Evolutionary conservation across 1,140 invertebrate species (phyloP), one percentile per base, ranked within the genome.

Genomic region (Heliconius himera): DNA sequence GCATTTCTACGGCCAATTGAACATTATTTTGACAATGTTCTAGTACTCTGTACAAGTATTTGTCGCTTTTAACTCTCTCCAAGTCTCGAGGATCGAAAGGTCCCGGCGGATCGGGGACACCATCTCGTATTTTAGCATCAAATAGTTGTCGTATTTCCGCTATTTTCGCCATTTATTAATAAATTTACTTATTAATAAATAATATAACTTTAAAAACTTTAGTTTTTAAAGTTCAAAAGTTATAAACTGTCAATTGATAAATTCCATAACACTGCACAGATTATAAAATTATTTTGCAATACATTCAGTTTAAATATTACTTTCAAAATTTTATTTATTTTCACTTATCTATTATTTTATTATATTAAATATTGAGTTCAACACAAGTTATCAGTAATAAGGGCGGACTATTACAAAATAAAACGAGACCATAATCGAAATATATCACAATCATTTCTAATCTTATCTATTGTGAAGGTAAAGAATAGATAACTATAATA

Each of bases 11-110:
- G 0, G 86, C 85, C 20, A 72, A 51, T 26, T 86, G 85, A 0
- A 87, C 82, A 60, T 87, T 86, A 54, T 88, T 87, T 13, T 85
- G 82, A 18, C 78, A 83, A 70, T 90, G 89, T 83, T 89, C 89
- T 13, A 90, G 54, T 0, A 89, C 81, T 73, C 89, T 79, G 46
- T 84, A 86, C 26, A 90, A 71, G 26, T 90, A 90, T 81, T 84
- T 86, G 77, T 90, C 87, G 73, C 85, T 86, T 70, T 84, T 86
- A 36, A 88, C 78, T 76, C 83, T 80, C 11, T 87, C 83, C 9
- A 90, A 81, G 36, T 90, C 89, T 1, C 81, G 73, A 4, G 84
- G 71, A 78, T 90, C 81, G 54, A 90, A 89, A 8, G 74, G 38
- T 4, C 84, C 85, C 0, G 81, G 84, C 22, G 83, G 84, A 22